Base-by-base conservation (phyloP, 2,113 vertebrate species). In the Apistogramma diplotaenia region DNA sequence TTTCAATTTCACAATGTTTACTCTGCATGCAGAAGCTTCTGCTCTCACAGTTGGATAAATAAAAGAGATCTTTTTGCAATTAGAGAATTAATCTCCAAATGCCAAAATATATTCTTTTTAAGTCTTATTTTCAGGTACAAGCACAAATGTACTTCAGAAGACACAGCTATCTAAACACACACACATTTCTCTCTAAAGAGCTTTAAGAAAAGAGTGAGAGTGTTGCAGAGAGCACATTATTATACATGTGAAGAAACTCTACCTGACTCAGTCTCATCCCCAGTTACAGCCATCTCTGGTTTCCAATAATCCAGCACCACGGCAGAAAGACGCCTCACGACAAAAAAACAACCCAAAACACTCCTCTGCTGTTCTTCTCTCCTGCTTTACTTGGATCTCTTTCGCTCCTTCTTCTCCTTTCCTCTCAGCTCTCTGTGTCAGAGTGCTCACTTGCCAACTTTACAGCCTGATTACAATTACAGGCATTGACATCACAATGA, bases 401-500 rank as follows among this genome's bases (percentile, higher is more conserved):
- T 29, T 46, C 7, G 33, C 72, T 82, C 31, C 43, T 21, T 12
- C 65, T 65, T 7, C 6, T 54, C 18, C 76, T 74, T 59, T 43
- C 19, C 21, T 82, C 87, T 65, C 78, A 23, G 67, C 83, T 87
- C 79, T 65, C 71, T 74, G 80, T 46, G 33, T 62, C 74, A 8
- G 77, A 86, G 81, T 79, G 84, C 57, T 54, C 84, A 59, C 84
- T 74, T 65, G 60, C 59, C 86, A 87, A 87, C 88, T 88, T 85
- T 58, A 81, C 89, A 72, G 88, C 88, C 87, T 90, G 95, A 95
- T 96, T 96, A 96, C 95, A 96, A 95, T 96, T 94, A 95, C 94
- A 90, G 95, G 94, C 93, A 96, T 91, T 98, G 96, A 97, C 97
- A 96, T 99, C 97, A 98, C 93, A 91, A 70, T 98, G 97, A 99